Evolutionary conservation across 2,113 vertebrate species (phyloP).

Genomic region (Prietella phreatophila): DNA sequence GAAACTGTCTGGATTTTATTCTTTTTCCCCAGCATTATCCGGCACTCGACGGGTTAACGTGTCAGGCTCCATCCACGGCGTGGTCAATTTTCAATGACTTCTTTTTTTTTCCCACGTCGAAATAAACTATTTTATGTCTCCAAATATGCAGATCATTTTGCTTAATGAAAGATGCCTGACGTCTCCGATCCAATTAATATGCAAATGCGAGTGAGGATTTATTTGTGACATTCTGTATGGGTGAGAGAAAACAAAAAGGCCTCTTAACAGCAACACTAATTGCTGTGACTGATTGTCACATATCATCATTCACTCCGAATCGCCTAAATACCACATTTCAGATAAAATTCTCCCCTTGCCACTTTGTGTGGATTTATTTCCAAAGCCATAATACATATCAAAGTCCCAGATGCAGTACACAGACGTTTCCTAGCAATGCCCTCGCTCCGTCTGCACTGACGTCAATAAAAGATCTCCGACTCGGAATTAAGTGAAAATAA

Average conservation of each 20-base stretch:
- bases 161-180: constrained; percentile 99
- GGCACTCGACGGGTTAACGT: constrained; percentile 69
- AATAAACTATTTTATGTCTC: constrained; percentile 99
- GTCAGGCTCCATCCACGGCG: constrained; percentile 68
- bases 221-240: constrained; percentile 99
- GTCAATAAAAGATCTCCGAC: constrained; percentile 14
- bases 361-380: constrained; percentile 64
- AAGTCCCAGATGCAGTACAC: constrained; percentile 44
- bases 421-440: constrained; percentile 48
- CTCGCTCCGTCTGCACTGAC: not conserved
- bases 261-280: constrained; percentile 99
- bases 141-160: constrained; percentile 99
- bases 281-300: constrained; percentile 99
- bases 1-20: constrained; percentile 41
- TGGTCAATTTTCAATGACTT: constrained; percentile 96
- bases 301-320: constrained; percentile 99
- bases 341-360: constrained; percentile 66
- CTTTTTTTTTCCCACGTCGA: constrained; percentile 93
- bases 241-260: constrained; percentile 99
- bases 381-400: constrained; percentile 58
- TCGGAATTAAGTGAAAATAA: constrained; percentile 25
- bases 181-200: constrained; percentile 99
- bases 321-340: constrained; percentile 88
- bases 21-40: not conserved
- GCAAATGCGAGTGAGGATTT: constrained; percentile 99